Evolutionary conservation across 2,113 vertebrate genomes (phyloP).

Genomic region (Mus pahari): DNA sequence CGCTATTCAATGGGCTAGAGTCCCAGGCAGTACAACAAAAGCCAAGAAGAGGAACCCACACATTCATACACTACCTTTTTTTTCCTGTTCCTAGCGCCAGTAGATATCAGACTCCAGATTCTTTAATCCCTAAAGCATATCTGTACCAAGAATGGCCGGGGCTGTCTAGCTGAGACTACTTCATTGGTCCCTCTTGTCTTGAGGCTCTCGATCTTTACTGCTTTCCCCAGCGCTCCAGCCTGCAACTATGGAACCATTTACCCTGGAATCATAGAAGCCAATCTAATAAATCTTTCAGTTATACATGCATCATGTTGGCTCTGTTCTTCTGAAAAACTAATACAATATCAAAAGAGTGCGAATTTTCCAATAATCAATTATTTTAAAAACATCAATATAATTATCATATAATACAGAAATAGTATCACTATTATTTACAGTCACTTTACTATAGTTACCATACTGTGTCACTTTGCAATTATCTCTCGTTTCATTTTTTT

Average conservation of each 20-base stretch:
- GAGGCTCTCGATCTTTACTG: background rate
- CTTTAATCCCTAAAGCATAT: background rate
- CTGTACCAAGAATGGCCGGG: background rate
- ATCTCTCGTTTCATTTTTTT: background rate
- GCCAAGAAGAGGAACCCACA: accelerated
- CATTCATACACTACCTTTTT: background rate
- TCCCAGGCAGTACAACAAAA: background rate
- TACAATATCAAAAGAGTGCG: background rate
- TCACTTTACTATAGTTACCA: background rate
- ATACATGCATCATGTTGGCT: background rate
- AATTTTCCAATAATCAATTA: constrained; percentile 42
- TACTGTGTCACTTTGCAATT: background rate
- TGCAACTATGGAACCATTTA: no score
- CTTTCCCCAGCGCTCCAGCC: background rate
- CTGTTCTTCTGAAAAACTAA: background rate
- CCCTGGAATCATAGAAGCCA: background rate
- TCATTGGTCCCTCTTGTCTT: no score
- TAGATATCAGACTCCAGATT: background rate
- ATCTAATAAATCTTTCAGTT: background rate
- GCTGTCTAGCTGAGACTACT: background rate
- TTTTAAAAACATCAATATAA: background rate
- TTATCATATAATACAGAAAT: background rate
- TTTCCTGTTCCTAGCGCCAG: background rate
- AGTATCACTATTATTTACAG: background rate
- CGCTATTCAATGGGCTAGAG: no score